Percentiles rank a stretch among this genome's conserved stretches.
These are phyloP conservation scores for Balaeniceps rex DNA, from an alignment of 2,113 vertebrate species.

Conservation along the genomic window DNA sequence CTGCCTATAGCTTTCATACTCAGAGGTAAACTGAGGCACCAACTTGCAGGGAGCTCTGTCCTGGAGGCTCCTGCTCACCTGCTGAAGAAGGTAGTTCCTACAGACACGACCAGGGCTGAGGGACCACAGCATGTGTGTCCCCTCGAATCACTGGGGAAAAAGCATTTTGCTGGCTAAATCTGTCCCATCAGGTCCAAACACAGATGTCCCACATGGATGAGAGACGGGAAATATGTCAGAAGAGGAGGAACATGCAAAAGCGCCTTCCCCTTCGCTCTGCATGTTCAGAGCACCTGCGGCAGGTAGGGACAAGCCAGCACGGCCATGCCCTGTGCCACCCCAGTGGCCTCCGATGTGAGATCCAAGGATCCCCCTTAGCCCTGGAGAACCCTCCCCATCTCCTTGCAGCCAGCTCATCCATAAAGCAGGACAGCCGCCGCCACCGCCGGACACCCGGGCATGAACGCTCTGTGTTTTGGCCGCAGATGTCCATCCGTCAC, in stretches of 20 bases:
- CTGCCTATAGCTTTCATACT: neutral
- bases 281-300: fast-evolving
- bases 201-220: neutral
- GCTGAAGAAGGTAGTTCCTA: neutral
- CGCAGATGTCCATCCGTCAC: neutral
- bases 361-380: neutral
- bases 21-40: neutral
- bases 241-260: neutral
- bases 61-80: neutral
- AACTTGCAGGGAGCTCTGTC: neutral
- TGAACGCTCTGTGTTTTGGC: fast-evolving
- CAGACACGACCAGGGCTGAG: neutral
- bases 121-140: fast-evolving
- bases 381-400: fast-evolving
- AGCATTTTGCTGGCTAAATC: neutral
- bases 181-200: neutral
- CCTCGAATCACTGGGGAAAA: fast-evolving
- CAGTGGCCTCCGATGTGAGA: fast-evolving
- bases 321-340: neutral
- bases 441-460: fast-evolving
- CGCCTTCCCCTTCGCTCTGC: neutral
- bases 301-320: neutral
- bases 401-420: neutral
- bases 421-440: fast-evolving
- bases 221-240: fast-evolving